A percentile compares a stretch with the other conserved stretches of the same genome.
These are phyloP conservation scores for Hippocampus zosterae DNA, from an alignment of 2,113 vertebrate species.

Conservation along the genomic window DNA sequence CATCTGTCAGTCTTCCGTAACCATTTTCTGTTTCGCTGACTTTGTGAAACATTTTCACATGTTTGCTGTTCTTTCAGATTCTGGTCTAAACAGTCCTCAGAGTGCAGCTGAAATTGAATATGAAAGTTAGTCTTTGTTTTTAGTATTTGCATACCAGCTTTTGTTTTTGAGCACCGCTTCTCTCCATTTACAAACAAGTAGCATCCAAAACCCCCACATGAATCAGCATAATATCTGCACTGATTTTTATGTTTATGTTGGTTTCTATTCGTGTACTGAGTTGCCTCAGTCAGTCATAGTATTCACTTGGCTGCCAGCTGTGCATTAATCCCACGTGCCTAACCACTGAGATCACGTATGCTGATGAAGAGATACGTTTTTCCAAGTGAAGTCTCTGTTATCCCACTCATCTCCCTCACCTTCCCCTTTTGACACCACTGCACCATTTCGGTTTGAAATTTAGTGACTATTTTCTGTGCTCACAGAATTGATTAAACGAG, in stretches of 20 bases:
- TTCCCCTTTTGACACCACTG: constrained; percentile 45
- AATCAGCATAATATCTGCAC: constrained; percentile 48
- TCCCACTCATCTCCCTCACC: constrained; percentile 20
- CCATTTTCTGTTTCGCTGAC: constrained; percentile 45
- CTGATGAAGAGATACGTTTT: constrained; percentile 37
- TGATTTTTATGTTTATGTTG: constrained; percentile 45
- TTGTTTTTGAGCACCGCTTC: constrained; percentile 57
- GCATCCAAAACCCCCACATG: constrained; percentile 46
- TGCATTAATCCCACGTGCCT: constrained; percentile 68
- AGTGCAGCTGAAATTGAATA: constrained; percentile 93
- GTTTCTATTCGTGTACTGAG: constrained; percentile 32
- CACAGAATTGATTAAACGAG: constrained; percentile 68
- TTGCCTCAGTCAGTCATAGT: constrained; percentile 49
- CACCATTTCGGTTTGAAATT: constrained; percentile 59
- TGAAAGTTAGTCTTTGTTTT: constrained; percentile 96
- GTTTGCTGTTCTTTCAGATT: constrained; percentile 94
- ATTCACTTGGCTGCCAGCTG: constrained; percentile 64
- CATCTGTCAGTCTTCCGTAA: constrained; percentile 63
- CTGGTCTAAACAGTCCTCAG: constrained; percentile 94
- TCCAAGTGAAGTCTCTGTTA: constrained; percentile 22
- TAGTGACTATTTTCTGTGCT: constrained; percentile 54
- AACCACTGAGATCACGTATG: constrained; percentile 56
- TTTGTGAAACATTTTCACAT: constrained; percentile 62
- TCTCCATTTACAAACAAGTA: constrained; percentile 55
- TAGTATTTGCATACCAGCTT: constrained; percentile 67